Base-by-base conservation (phyloP, 1,140 invertebrate genomes). In the Hycleus cichorii region DNA sequence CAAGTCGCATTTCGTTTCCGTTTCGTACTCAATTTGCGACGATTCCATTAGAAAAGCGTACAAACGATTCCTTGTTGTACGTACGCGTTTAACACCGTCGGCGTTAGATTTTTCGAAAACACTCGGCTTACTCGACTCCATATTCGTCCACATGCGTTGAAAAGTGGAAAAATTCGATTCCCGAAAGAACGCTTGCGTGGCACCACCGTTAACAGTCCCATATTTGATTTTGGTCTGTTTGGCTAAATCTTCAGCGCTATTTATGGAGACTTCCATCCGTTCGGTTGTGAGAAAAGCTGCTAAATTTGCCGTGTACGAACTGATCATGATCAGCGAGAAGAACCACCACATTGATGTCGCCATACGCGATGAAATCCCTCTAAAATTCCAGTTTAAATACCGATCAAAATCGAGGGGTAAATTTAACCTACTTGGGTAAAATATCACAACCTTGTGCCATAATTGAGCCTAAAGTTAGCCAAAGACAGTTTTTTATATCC, bases 281-380 rank as follows among this genome's bases (percentile, higher is more conserved):
- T 90, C 90, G 12, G 89, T 87, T 0, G 95, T 97, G 32, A 98
- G 76, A 64, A 95, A 98, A 7, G 95, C 95, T 3, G 95, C 94
- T 55, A 97, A 78, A 76, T 97, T 97, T 7, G 95, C 95, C 0
- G 95, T 98, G 72, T 98, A 98, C 1, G 93, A 95, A 6, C 93
- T 94, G 9, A 94, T 90, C 76, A 98, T 93, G 65, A 97, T 97
- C 9, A 97, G 78, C 0, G 91, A 90, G 69, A 97, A 97, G 69
- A 97, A 95, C 92, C 92, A 97, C 93, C 94, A 97, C 80, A 90
- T 91, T 0, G 87, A 88, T 10, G 86, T 83, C 0, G 89, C 83
- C 74, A 91, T 83, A 18, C 91, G 78, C 3, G 90, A 87, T 1
- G 84, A 85, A 1, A 87, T 78, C 7, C 87, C 84, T 67, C 86